Evolutionary conservation across 2,113 vertebrate genomes (phyloP).

Genomic region (Triplophysa dalaica): DNA sequence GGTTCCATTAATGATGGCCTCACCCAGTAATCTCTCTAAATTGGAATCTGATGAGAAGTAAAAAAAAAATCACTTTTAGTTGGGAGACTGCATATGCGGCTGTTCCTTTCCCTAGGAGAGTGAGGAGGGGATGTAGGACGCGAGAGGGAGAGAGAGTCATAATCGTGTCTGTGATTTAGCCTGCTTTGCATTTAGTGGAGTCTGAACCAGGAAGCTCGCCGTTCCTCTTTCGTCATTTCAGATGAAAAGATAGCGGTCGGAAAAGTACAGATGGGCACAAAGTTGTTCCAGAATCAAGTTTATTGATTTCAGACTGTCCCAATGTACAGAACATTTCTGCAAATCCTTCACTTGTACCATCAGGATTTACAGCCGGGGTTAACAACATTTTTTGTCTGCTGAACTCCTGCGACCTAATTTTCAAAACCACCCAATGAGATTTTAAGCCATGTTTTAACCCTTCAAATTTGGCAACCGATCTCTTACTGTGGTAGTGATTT

Average conservation of each 20-base stretch:
- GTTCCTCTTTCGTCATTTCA: conserved; percentile 23
- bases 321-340: not conserved
- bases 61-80: conserved; percentile 34
- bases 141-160: conserved; percentile 8
- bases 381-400: not conserved
- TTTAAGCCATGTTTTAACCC: not conserved
- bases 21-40: conserved; percentile 53
- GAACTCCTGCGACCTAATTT: not conserved
- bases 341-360: conserved; percentile 8
- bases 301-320: not conserved
- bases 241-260: not conserved
- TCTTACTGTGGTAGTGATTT: too few species aligned
- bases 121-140: conserved; percentile 11
- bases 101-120: conserved; percentile 27
- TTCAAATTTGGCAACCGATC: not conserved
- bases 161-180: conserved; percentile 33
- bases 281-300: not conserved
- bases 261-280: conserved; percentile 1
- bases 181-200: conserved; percentile 40
- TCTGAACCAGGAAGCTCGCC: conserved; percentile 7
- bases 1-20: conserved; percentile 55
- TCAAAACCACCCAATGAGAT: not conserved
- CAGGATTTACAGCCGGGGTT: not conserved
- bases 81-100: conserved; percentile 37
- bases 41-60: conserved; percentile 60